phyloP scores from a whole-genome alignment of 2,797 vertebrate genomes.

The Phaenicophaeus curvirostris region DNA sequence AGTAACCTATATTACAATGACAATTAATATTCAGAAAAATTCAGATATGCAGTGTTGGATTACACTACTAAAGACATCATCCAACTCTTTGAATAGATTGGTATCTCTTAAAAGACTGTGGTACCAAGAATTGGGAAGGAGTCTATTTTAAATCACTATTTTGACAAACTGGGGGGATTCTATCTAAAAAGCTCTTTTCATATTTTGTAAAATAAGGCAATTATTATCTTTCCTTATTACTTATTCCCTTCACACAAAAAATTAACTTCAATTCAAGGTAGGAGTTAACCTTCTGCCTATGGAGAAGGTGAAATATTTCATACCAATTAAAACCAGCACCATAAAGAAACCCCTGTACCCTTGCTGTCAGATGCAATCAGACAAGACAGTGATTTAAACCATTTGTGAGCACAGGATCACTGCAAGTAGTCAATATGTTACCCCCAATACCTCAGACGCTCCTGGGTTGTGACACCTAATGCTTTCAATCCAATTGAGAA shows the following conservation, averaged over 20 bases:
- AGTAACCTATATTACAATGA: slow-evolving; percentile 22
- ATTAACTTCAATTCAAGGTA: not conserved
- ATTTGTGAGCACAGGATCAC: not conserved
- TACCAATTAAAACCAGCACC: not conserved
- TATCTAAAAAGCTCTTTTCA: not conserved
- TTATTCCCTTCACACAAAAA: not conserved
- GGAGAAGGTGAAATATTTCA: not conserved
- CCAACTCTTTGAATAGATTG: not conserved
- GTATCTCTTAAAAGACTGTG: not conserved
- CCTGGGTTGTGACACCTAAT: not conserved
- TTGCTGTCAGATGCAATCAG: not conserved
- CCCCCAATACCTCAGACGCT: not conserved
- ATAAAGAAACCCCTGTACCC: not conserved
- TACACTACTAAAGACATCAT: not conserved
- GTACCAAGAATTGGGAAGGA: not conserved
- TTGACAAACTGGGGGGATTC: not conserved
- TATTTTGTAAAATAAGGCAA: not conserved
- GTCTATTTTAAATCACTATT: not conserved
- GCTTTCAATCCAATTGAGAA: not conserved
- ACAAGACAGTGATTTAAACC: not conserved
- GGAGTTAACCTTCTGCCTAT: not conserved
- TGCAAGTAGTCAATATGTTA: not conserved
- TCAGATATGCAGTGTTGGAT: not conserved
- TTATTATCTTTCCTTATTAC: not conserved
- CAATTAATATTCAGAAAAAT: slow-evolving; percentile 4